Evolutionary conservation across 2,797 vertebrate species (phyloP), one percentile per base, ranked within the genome.

Genomic region (Crenuchus spilurus): DNA sequence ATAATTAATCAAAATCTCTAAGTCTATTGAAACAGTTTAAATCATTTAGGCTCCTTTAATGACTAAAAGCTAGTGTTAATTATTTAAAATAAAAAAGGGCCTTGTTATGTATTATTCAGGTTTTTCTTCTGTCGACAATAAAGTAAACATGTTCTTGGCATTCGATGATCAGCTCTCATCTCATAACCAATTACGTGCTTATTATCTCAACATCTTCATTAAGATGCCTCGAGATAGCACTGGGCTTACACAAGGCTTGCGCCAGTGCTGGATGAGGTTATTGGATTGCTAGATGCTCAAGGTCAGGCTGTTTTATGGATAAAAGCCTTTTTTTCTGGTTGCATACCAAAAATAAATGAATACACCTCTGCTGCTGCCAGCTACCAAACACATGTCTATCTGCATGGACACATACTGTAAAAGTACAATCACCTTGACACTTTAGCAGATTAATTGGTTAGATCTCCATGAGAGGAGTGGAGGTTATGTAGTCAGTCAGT

Each of bases 391-490:
- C 48, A 71, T 46, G 18, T 11, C 22, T 46, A 49, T 54, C 20
- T 31, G 44, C 42, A 71, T 18, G 70, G 44, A 67, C 18, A 63
- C 48, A 54, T 55, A 57, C 46, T 62, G 70, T 79, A 70, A 75
- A 57, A 70, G 74, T 61, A 67, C 52, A 69, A 41, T 70, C 55
- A 75, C 69, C 52, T 62, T 68, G 63, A 67, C 33, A 77, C 64
- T 52, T 70, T 62, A 61, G 41, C 41, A 67, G 62, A 58, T 74
- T 51, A 74, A 76, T 71, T 73, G 51, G 44, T 79, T 74, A 26
- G 31, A 13, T 62, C 48, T 35, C 54, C 57, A 42, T 49, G 30
- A 26, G 33, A 54, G 60, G 67, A 57, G 67, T 65, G 28, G 57
- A 46, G 52, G 49, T 26, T 49, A 51, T 44, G 48, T 57, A 48